Percentiles rank a stretch among this genome's conserved stretches.
Conservation (phyloP, 1,140 invertebrate genomes). For the Cyrtorhinus lividipennis region DNA sequence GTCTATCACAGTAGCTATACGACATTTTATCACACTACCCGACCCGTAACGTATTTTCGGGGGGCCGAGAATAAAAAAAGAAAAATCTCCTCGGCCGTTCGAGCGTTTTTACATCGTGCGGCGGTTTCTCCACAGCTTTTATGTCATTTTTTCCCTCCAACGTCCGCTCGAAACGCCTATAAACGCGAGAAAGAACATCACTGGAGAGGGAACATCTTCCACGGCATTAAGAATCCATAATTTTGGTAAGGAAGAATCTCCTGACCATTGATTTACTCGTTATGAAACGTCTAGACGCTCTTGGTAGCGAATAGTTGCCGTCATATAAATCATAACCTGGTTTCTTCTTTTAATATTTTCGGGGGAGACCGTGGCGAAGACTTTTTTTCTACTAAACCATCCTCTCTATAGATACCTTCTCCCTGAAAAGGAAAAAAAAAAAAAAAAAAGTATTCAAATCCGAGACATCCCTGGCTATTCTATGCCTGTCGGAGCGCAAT, state of each 20-base stretch:
- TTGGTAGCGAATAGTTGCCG: constrained; percentile 7
- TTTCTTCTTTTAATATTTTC: constrained; percentile 5
- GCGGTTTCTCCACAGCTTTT: too few relatives aligned
- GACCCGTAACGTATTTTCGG: too few relatives aligned
- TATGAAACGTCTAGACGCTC: constrained; percentile 9
- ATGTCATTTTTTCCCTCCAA: too few relatives aligned
- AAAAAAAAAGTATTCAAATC: constrained; percentile 10
- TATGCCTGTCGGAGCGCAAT: not conserved
- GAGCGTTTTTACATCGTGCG: too few relatives aligned
- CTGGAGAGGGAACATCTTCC: too few relatives aligned
- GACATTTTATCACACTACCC: too few relatives aligned
- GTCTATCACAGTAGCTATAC: too few relatives aligned
- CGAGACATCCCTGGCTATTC: not conserved
- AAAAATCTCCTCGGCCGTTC: too few relatives aligned
- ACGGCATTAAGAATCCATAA: not conserved
- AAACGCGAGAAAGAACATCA: too few relatives aligned
- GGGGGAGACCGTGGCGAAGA: not conserved
- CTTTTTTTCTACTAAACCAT: not conserved
- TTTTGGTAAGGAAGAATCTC: not conserved
- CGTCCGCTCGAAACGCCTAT: too few relatives aligned
- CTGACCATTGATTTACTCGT: constrained; percentile 8
- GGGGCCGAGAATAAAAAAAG: too few relatives aligned
- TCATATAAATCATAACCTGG: constrained; percentile 10
- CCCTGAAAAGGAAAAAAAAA: too few relatives aligned
- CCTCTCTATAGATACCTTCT: not conserved